A percentile compares a stretch with the other conserved stretches of the same genome.
Evolutionary conservation across 2,113 vertebrate genomes (phyloP).

Genomic region (Aphelocoma coerulescens): DNA sequence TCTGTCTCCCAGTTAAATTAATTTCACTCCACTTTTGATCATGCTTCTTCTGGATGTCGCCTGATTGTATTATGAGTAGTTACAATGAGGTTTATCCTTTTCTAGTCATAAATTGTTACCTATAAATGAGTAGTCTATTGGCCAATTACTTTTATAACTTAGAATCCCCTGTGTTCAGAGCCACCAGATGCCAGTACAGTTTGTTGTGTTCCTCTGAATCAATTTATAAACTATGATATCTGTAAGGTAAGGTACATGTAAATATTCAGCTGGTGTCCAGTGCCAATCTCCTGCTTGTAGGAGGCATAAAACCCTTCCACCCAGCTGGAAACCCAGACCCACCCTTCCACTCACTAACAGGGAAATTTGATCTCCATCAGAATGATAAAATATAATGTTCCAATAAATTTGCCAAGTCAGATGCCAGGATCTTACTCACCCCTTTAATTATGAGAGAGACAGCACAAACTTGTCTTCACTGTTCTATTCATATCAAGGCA

Average conservation of each 20-base stretch:
- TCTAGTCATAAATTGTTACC: neutral
- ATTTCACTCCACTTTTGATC: neutral
- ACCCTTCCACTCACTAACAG: neutral
- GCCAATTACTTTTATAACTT: neutral
- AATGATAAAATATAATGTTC: neutral
- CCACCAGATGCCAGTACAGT: neutral
- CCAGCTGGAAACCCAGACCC: neutral
- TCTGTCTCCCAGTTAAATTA: neutral
- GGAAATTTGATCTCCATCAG: neutral
- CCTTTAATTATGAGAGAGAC: neutral
- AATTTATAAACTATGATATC: neutral
- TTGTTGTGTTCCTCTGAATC: neutral
- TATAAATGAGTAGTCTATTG: neutral
- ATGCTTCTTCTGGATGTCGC: neutral
- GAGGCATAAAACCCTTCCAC: neutral
- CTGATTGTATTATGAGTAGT: neutral
- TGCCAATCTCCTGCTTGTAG: neutral
- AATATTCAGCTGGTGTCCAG: neutral
- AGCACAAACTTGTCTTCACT: neutral
- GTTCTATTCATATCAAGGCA: neutral
- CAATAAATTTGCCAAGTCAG: neutral
- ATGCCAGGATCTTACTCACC: neutral
- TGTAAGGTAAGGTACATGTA: neutral
- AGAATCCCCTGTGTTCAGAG: neutral
- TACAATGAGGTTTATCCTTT: neutral